These are phyloP conservation scores for Drosophila gunungcola DNA, from an alignment of 1,140 invertebrate genomes.

Conservation along the genomic window DNA sequence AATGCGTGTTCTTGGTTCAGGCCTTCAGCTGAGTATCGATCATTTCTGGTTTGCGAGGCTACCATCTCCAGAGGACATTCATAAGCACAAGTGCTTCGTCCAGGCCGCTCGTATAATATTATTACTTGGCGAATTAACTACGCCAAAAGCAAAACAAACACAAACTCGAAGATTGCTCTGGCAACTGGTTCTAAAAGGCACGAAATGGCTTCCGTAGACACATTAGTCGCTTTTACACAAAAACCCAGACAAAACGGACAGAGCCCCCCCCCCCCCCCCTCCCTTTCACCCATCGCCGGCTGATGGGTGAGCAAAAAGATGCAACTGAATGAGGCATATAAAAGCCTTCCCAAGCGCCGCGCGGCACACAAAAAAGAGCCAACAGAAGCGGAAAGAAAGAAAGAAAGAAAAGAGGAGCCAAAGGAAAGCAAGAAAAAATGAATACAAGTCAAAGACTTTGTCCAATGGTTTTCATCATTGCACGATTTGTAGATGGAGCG, in stretches of 20 bases:
- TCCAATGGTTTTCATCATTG: slow-evolving; percentile 80
- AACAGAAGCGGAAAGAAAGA: slow-evolving; percentile 34
- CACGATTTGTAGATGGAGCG: slow-evolving; percentile 68
- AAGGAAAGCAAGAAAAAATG: slow-evolving; percentile 72
- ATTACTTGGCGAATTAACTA: slow-evolving; percentile 84
- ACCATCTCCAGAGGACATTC: slow-evolving; percentile 52
- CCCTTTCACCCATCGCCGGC: neutral
- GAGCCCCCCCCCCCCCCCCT: slow-evolving; percentile 10
- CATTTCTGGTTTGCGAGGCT: neutral
- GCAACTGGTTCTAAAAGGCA: slow-evolving; percentile 78
- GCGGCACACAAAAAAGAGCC: slow-evolving; percentile 40
- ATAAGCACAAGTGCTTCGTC: slow-evolving; percentile 65
- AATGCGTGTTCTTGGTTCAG: slow-evolving; percentile 7
- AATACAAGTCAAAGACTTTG: slow-evolving; percentile 83
- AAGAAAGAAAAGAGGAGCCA: slow-evolving; percentile 50
- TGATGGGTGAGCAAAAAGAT: slow-evolving; percentile 51
- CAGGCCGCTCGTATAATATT: slow-evolving; percentile 64
- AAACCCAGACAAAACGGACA: slow-evolving; percentile 58
- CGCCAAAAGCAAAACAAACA: slow-evolving; percentile 44
- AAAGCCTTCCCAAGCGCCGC: slow-evolving; percentile 59
- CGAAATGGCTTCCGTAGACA: slow-evolving; percentile 84
- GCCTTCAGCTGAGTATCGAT: neutral
- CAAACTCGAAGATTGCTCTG: slow-evolving; percentile 47
- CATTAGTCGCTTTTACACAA: slow-evolving; percentile 83
- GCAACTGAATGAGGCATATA: slow-evolving; percentile 64